A percentile compares a stretch with the other conserved stretches of the same genome.
phyloP scores from a whole-genome alignment of 2,888 invertebrate genomes.

The Thyatira batis region DNA sequence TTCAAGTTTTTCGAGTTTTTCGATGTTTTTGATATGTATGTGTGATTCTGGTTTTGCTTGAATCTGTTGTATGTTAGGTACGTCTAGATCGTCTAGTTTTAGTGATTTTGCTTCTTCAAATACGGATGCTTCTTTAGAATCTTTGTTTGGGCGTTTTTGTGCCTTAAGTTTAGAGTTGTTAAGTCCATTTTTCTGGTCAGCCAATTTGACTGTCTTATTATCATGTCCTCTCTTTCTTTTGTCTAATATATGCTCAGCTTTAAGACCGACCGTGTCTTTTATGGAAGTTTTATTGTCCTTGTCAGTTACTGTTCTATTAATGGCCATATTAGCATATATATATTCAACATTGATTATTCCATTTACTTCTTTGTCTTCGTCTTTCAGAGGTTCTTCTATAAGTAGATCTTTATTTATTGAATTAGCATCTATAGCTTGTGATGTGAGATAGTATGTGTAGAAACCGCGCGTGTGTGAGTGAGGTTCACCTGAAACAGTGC shows the following conservation, averaged over 20 bases:
- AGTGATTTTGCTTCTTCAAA: too few relatives aligned
- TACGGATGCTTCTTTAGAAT: neutral
- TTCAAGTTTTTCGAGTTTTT: neutral
- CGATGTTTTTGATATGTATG: conserved; percentile 3
- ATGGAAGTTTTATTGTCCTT: too few relatives aligned
- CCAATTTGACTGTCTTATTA: neutral
- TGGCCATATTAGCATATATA: too few relatives aligned
- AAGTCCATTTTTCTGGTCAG: neutral
- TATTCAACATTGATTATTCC: too few relatives aligned
- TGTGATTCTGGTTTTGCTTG: conserved; percentile 4
- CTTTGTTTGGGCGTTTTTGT: neutral
- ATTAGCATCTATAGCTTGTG: neutral
- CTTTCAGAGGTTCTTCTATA: neutral
- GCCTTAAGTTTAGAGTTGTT: neutral
- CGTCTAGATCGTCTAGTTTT: too few relatives aligned
- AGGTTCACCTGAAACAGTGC: conserved; percentile 50
- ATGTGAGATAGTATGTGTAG: conserved; percentile 42
- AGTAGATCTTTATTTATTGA: conserved; percentile 8
- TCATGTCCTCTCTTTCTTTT: neutral
- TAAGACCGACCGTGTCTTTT: too few relatives aligned
- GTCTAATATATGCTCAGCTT: too few relatives aligned
- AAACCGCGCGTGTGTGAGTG: conserved; percentile 34
- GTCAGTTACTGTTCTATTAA: too few relatives aligned
- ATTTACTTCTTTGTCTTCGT: neutral
- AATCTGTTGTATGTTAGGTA: too few relatives aligned